Evolutionary conservation across 1,140 invertebrate genomes (phyloP).

Genomic region (Stenopsyche tienmushanensis): DNA sequence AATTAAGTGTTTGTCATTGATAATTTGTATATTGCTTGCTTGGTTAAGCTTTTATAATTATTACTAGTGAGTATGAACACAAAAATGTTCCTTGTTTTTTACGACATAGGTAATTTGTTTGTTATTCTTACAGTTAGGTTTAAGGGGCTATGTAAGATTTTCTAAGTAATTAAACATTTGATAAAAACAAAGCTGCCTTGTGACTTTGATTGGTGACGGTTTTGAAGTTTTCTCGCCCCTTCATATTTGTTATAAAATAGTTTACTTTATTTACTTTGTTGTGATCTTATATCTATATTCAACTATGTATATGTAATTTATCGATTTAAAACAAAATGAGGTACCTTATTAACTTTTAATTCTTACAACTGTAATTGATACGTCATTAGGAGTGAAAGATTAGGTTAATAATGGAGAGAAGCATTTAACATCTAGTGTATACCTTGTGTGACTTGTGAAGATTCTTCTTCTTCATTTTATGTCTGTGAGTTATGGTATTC

Average conservation of each 20-base stretch:
- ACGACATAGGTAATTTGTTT: slow-evolving; percentile 36
- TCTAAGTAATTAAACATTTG: slow-evolving; percentile 37
- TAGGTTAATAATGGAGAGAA: slow-evolving; percentile 34
- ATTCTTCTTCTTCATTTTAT: slow-evolving; percentile 27
- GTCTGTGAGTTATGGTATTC: slow-evolving; percentile 33
- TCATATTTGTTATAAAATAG: slow-evolving; percentile 38
- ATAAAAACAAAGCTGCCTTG: slow-evolving; percentile 38
- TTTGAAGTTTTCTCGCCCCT: slow-evolving; percentile 8
- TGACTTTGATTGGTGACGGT: slow-evolving; percentile 20
- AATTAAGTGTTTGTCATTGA: slow-evolving; percentile 40
- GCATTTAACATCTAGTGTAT: slow-evolving; percentile 32
- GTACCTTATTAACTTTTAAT: slow-evolving; percentile 42
- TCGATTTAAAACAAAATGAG: slow-evolving; percentile 35
- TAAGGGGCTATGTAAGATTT: slow-evolving; percentile 40
- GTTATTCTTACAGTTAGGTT: slow-evolving; percentile 40
- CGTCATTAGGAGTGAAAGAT: slow-evolving; percentile 37
- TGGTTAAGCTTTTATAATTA: slow-evolving; percentile 40
- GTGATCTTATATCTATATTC: slow-evolving; percentile 40
- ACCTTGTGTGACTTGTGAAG: slow-evolving; percentile 31
- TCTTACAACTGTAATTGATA: slow-evolving; percentile 36
- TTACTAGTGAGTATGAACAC: slow-evolving; percentile 34
- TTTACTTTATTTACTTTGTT: slow-evolving; percentile 43
- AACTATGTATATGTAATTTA: slow-evolving; percentile 36
- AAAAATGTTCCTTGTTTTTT: slow-evolving; percentile 38
- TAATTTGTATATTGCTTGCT: slow-evolving; percentile 41